Base-by-base conservation (phyloP, 2,797 vertebrate species). In the Coendou prehensilis region DNA sequence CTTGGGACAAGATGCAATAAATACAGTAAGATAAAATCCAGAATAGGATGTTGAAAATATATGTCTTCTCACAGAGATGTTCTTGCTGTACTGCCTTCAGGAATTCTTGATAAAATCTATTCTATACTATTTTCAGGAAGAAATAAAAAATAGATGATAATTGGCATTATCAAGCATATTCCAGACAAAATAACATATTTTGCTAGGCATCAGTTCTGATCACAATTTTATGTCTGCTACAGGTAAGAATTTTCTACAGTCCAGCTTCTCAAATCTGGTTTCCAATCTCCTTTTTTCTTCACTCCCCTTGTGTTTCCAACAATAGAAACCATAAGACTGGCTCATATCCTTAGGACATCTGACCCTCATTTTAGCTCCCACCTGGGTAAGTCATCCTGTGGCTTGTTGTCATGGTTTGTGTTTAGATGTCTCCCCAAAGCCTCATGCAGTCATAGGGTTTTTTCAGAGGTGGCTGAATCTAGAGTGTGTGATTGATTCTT, bases 221-320 rank as follows among this genome's bases (percentile, higher is more conserved):
- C 52, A 82, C 47, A 88, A 71, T 71, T 90, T 85, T 64, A 86
- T 59, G 5, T 85, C 41, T 91, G 64, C 67, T 47, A 15, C 87
- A 88, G 41, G 33, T 87, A 80, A 95, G 67, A 67, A 81, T 86
- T 92, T 73, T 78, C 89, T 45, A 30, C 9, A 75, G 14, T 33
- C 54, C 3, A 94, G n/a, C 41, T 89, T 45, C 87, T 91, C 64
- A 89, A 89, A 87, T 37, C 52, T 94, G 79, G 61, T 33, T 94
- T 94, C 59, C 52, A 92, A 37, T 0, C 23, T 64, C 33, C 17
- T 73, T 92, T 95, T 92, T 86, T 50, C 88, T 18, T 87, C 59
- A 80, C 47, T 88, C 52, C 23, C 6, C 28, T 17, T 47, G 2
- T 80, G 63, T 41, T 50, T 78, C 15, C 54, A 91, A 26, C 23